These are phyloP conservation scores for Gnathonemus echidnorhynchus DNA, from an alignment of 2,113 vertebrate species.

Conservation along the genomic window DNA sequence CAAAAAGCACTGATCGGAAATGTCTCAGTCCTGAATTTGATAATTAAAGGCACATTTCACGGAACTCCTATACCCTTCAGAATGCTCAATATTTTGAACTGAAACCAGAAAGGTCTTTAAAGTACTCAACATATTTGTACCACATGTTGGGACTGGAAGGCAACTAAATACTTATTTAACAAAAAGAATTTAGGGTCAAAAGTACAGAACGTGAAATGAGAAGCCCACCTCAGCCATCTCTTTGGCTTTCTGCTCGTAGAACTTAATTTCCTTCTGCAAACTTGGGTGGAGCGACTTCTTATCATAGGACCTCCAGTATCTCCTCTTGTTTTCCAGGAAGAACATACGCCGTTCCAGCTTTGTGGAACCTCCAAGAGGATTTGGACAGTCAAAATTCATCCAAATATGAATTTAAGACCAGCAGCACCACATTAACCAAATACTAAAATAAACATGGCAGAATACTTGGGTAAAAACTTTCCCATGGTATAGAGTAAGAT, in stretches of 20 bases:
- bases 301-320: constrained; percentile 73
- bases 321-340: constrained; percentile 86
- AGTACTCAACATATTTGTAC: neutral
- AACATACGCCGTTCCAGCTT: constrained; percentile 88
- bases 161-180: neutral
- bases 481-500: neutral
- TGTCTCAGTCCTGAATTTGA: neutral
- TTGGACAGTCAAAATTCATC: neutral
- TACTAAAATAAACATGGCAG: neutral
- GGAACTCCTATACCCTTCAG: neutral
- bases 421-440: neutral
- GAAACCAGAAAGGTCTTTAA: neutral
- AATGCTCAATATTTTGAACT: neutral
- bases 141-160: neutral
- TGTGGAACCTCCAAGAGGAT: constrained; percentile 61
- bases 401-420: neutral
- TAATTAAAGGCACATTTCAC: neutral
- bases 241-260: constrained; percentile 91
- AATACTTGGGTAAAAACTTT: neutral
- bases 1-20: neutral
- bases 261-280: constrained; percentile 75
- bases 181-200: neutral
- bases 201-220: no score
- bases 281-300: constrained; percentile 67
- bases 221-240: constrained; percentile 85